A percentile compares a stretch with the other conserved stretches of the same genome.
Evolutionary conservation across 2,797 vertebrate species (phyloP).

Genomic region (Rhinogobio ventralis): DNA sequence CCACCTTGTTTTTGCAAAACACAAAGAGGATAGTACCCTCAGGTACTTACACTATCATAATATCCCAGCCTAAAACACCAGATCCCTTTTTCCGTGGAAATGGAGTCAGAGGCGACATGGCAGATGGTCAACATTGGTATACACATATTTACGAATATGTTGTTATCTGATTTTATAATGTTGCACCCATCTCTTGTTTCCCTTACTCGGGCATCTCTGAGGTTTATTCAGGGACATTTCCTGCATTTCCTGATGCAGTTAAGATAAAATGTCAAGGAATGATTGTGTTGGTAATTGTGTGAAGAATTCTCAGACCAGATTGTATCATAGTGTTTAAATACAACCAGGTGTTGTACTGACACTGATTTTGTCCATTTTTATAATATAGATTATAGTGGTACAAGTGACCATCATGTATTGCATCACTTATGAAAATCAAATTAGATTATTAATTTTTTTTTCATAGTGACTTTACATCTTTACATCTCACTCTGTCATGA

Average conservation of each 20-base stretch:
- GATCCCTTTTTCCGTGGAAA: neutral
- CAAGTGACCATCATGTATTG: neutral
- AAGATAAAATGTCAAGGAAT: neutral
- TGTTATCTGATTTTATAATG: conserved; percentile 33
- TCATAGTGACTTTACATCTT: neutral
- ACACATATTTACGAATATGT: conserved; percentile 34
- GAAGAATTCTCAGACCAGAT: conserved; percentile 12
- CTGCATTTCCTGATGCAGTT: conserved; percentile 38
- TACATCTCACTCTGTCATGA: neutral
- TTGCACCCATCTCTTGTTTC: neutral
- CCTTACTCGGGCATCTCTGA: conserved; percentile 16
- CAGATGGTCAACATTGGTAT: conserved; percentile 36
- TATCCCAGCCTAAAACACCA: conserved; percentile 3
- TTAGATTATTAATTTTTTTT: too few relatives aligned
- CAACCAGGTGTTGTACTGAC: conserved; percentile 36
- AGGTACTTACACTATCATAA: conserved; percentile 49
- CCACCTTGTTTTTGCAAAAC: conserved; percentile 34
- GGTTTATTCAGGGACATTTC: conserved; percentile 21
- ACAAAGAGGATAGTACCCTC: conserved; percentile 37
- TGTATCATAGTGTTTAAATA: conserved; percentile 38
- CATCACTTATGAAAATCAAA: too few relatives aligned
- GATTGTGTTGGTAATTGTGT: conserved; percentile 21
- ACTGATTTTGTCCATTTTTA: conserved; percentile 37
- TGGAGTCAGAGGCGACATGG: conserved; percentile 19
- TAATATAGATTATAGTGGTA: neutral